Evolutionary conservation across 2,888 invertebrate species (phyloP).

Genomic region (Pelosia muscerda): DNA sequence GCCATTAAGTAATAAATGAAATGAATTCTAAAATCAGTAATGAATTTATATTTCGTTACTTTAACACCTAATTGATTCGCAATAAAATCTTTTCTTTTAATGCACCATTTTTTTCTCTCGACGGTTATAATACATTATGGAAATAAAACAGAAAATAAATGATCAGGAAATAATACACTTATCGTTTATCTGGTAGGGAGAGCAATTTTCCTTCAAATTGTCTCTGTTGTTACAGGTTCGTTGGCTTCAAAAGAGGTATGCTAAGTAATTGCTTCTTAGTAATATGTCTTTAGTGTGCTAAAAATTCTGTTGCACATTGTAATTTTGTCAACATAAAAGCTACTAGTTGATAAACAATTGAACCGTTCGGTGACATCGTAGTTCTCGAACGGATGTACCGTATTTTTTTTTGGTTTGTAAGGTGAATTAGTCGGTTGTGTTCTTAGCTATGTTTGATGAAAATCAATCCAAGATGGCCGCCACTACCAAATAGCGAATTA

Average conservation of each 20-base stretch:
- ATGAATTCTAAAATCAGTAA: constrained; percentile 16
- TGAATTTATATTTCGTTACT: constrained; percentile 6
- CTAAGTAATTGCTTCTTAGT: constrained; percentile 1
- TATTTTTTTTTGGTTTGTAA: no score
- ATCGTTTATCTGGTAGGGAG: constrained; percentile 38
- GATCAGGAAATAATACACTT: constrained; percentile 54
- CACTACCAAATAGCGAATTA: no score
- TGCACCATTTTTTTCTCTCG: constrained; percentile 28
- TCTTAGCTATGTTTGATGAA: no score
- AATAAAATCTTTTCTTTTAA: constrained; percentile 14
- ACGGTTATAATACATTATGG: constrained; percentile 39
- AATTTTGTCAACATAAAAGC: no score
- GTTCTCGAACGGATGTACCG: no score
- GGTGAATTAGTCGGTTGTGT: no score
- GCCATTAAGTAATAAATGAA: constrained; percentile 28
- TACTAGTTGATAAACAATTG: no score
- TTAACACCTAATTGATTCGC: constrained; percentile 7
- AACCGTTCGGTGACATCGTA: no score
- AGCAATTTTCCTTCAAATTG: constrained; percentile 9
- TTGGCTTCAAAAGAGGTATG: not conserved
- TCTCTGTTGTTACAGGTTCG: not conserved
- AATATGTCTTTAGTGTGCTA: not conserved
- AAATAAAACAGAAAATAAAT: constrained; percentile 50
- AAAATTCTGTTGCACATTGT: not conserved
- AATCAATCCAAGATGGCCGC: no score